Conservation (phyloP, 2,797 vertebrate genomes). For the Benthosema pterotum region DNA sequence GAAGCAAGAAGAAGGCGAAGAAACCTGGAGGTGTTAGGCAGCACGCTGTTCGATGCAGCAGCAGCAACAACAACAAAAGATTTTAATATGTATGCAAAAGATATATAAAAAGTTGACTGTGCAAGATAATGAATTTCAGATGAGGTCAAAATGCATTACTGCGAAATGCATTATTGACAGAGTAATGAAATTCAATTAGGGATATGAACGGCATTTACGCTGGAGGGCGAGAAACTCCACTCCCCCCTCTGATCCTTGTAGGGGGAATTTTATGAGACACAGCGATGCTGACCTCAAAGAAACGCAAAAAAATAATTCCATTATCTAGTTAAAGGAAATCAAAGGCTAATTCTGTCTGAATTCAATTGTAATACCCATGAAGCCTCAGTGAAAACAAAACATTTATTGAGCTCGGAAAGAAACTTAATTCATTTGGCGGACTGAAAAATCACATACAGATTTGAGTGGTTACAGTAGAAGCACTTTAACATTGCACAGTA, state of each 20-base stretch:
- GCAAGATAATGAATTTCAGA: constrained; percentile 72
- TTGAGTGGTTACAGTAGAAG: background rate
- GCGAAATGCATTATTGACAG: constrained; percentile 59
- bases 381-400: constrained; percentile 10
- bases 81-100: constrained; percentile 76
- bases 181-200: constrained; percentile 62
- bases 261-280: constrained; percentile 16
- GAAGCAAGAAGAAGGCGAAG: constrained; percentile 48
- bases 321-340: constrained; percentile 25
- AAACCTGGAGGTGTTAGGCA: constrained; percentile 50
- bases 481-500: background rate
- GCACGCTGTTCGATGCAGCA: constrained; percentile 34
- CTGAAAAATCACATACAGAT: background rate
- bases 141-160: constrained; percentile 58
- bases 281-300: constrained; percentile 15
- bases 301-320: constrained; percentile 24
- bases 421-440: background rate
- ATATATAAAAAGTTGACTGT: constrained; percentile 59
- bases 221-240: constrained; percentile 19
- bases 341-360: constrained; percentile 11
- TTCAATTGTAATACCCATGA: constrained; percentile 5
- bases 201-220: constrained; percentile 48
- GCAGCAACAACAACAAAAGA: constrained; percentile 43
- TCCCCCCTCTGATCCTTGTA: constrained; percentile 25
- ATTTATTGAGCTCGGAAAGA: constrained; percentile 7